A percentile compares a stretch with the other conserved stretches of the same genome.
Evolutionary conservation across 2,797 vertebrate genomes (phyloP).

Genomic region (Pitangus sulphuratus): DNA sequence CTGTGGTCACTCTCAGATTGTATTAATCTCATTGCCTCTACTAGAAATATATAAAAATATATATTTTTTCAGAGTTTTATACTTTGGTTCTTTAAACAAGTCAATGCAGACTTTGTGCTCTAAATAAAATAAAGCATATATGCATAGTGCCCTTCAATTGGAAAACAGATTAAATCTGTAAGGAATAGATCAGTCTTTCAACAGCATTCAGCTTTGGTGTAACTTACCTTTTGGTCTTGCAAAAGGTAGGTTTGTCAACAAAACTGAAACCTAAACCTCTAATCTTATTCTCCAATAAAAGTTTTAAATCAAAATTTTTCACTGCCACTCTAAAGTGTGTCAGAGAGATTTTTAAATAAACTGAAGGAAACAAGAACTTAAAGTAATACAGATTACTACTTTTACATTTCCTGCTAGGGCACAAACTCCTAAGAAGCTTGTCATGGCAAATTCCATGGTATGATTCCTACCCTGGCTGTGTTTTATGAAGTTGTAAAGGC

Average conservation of each 20-base stretch:
- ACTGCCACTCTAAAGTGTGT: accelerated
- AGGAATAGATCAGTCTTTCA: not conserved
- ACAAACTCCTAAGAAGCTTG: not conserved
- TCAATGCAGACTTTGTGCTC: not conserved
- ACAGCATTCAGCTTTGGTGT: not conserved
- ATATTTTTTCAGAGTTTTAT: not conserved
- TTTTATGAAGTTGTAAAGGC: not conserved
- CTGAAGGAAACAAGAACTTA: not conserved
- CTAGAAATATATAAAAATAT: not conserved
- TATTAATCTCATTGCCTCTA: not conserved
- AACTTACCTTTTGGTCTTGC: not conserved
- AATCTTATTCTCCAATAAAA: not conserved
- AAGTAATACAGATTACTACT: not conserved
- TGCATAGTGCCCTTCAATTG: accelerated
- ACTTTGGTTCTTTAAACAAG: not conserved
- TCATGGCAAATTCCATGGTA: not conserved
- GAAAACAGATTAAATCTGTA: not conserved
- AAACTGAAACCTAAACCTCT: not conserved
- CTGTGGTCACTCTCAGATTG: not conserved
- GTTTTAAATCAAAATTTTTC: not conserved
- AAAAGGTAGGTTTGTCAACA: not conserved
- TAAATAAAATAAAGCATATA: not conserved
- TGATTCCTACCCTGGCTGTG: not conserved
- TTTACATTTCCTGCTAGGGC: accelerated
- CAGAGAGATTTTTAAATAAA: not conserved